Percentiles rank a stretch among this genome's conserved stretches.
phyloP scores from a whole-genome alignment of 1,140 invertebrate species.

The Eciton burchellii region DNA sequence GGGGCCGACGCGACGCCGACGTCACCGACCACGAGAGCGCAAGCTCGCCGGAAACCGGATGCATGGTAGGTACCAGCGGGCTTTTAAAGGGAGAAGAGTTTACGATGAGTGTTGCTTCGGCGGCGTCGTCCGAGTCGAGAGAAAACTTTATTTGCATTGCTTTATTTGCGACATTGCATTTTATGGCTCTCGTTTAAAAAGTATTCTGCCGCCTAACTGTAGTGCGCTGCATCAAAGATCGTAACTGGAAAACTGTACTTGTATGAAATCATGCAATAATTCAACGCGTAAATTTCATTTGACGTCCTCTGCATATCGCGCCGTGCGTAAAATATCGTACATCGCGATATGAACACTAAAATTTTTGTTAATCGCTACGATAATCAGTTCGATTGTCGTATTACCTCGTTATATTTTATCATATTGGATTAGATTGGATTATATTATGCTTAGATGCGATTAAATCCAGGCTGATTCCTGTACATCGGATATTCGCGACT shows the following conservation, averaged over 20 bases:
- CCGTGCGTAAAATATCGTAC: too few species aligned
- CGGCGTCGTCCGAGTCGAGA: background rate
- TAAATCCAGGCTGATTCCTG: slow-evolving; percentile 16
- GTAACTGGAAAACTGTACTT: background rate
- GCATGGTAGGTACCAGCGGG: background rate
- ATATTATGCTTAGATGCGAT: background rate
- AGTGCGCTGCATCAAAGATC: background rate
- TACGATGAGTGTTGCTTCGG: background rate
- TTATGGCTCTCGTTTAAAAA: background rate
- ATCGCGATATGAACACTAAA: too few species aligned
- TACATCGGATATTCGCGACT: background rate
- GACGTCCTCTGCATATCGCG: too few species aligned
- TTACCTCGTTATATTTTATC: too few species aligned
- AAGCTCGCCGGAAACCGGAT: slow-evolving; percentile 1
- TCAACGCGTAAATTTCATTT: too few species aligned
- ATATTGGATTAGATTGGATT: too few species aligned
- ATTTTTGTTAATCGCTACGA: too few species aligned
- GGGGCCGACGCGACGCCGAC: slow-evolving; percentile 11
- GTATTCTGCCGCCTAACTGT: background rate
- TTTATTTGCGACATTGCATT: too few species aligned
- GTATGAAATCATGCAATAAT: too few species aligned
- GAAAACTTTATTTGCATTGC: background rate
- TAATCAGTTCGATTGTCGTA: too few species aligned
- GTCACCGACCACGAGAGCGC: slow-evolving; percentile 24
- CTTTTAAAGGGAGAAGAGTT: slow-evolving; percentile 6